Evolutionary conservation across 1,140 invertebrate genomes (phyloP).

Genomic region (Diorhabda elongata): DNA sequence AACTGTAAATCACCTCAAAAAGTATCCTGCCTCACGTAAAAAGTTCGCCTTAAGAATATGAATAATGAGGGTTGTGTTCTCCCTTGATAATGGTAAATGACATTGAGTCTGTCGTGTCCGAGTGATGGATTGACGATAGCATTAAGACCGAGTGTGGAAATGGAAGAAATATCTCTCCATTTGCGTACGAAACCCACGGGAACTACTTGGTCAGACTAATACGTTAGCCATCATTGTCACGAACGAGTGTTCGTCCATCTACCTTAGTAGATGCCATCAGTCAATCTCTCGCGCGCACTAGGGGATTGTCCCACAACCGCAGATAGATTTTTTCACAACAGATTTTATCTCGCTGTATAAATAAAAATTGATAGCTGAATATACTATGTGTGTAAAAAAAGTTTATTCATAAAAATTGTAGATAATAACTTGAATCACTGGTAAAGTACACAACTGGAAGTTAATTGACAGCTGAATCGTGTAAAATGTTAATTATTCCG

Average conservation of each 20-base stretch:
- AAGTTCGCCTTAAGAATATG: constrained; percentile 22
- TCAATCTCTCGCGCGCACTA: constrained; percentile 15
- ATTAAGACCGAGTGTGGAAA: constrained; percentile 27
- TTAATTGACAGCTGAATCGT: no score
- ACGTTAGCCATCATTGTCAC: constrained; percentile 24
- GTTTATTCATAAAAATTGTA: no score
- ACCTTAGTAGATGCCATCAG: constrained; percentile 19
- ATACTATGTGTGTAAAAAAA: no score
- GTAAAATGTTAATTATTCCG: no score
- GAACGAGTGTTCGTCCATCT: constrained; percentile 10
- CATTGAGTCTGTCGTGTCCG: constrained; percentile 33
- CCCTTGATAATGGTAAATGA: constrained; percentile 27
- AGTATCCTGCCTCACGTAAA: constrained; percentile 7
- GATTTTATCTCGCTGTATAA: not conserved
- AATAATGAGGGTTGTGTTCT: constrained; percentile 28
- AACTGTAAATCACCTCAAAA: not conserved
- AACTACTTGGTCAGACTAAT: constrained; percentile 18
- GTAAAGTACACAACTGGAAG: no score
- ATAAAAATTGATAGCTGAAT: no score
- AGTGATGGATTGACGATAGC: constrained; percentile 31
- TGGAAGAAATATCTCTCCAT: constrained; percentile 28
- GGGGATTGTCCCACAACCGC: constrained; percentile 10
- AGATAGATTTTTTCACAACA: constrained; percentile 5
- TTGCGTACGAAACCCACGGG: constrained; percentile 23
- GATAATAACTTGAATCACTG: no score